These are phyloP conservation scores for Drosophila kepulauana DNA, from an alignment of 1,140 invertebrate genomes.

Conservation along the genomic window DNA sequence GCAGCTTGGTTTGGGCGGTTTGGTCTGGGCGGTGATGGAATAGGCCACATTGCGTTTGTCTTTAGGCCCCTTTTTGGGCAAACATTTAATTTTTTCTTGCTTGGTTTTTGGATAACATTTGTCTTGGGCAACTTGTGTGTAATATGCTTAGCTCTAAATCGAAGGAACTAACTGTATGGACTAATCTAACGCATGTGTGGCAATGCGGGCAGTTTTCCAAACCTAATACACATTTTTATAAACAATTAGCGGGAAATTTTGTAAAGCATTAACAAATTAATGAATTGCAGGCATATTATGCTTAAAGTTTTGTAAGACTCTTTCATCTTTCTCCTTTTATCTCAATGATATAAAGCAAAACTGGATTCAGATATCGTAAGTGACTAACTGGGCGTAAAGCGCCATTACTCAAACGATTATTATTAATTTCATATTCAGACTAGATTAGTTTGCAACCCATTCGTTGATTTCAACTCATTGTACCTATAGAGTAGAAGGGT, in stretches of 20 bases:
- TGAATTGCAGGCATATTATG: too few relatives aligned
- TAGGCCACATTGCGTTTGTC: slow-evolving; percentile 73
- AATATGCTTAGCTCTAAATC: slow-evolving; percentile 27
- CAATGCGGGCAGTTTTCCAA: slow-evolving; percentile 41
- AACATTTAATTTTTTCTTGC: slow-evolving; percentile 44
- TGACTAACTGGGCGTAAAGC: too few relatives aligned
- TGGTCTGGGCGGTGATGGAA: slow-evolving; percentile 55
- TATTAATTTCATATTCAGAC: too few relatives aligned
- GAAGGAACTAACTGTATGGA: slow-evolving; percentile 52
- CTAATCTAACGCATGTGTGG: slow-evolving; percentile 50
- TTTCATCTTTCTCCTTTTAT: too few relatives aligned
- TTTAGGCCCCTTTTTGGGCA: slow-evolving; percentile 68
- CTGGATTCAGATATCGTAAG: background rate
- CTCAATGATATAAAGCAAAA: background rate
- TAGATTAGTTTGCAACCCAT: too few relatives aligned
- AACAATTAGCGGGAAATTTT: background rate
- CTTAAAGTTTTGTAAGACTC: too few relatives aligned
- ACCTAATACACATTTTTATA: background rate
- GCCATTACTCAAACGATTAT: too few relatives aligned
- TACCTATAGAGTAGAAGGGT: too few relatives aligned
- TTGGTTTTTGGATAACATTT: slow-evolving; percentile 48
- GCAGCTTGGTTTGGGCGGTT: slow-evolving; percentile 48
- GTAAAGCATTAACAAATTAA: too few relatives aligned
- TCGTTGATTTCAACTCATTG: too few relatives aligned
- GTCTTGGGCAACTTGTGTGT: slow-evolving; percentile 25